Conservation (phyloP, 1,140 invertebrate species). For the Pogonognathellus flavescens region DNA sequence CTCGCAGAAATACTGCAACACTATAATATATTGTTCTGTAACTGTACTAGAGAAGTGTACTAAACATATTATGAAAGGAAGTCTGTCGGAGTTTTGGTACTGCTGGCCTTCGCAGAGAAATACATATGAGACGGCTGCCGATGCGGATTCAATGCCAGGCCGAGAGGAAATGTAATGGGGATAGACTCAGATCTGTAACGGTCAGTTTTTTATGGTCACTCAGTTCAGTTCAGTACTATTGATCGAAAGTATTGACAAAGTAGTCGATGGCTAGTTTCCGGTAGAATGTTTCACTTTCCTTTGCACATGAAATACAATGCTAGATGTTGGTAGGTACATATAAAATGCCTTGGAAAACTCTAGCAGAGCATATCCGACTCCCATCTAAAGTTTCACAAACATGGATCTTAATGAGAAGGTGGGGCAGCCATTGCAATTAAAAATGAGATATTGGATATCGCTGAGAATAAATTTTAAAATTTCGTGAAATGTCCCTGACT, state of each 20-base stretch:
- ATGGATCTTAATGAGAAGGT: slow-evolving; percentile 38
- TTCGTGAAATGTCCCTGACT: slow-evolving; percentile 37
- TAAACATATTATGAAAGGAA: neutral
- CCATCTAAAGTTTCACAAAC: slow-evolving; percentile 22
- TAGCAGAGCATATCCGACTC: slow-evolving; percentile 30
- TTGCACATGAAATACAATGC: neutral
- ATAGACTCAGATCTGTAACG: slow-evolving; percentile 28
- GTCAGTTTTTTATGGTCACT: slow-evolving; percentile 43
- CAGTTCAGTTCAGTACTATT: slow-evolving; percentile 38
- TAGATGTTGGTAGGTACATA: neutral
- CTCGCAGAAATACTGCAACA: too few relatives aligned
- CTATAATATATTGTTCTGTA: too few relatives aligned
- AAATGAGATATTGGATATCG: slow-evolving; percentile 56
- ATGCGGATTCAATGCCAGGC: neutral
- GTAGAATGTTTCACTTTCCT: slow-evolving; percentile 38
- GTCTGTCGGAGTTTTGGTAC: neutral
- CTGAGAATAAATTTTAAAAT: slow-evolving; percentile 57
- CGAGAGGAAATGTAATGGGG: neutral
- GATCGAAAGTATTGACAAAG: slow-evolving; percentile 50
- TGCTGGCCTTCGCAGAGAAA: slow-evolving; percentile 4
- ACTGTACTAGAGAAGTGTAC: too few relatives aligned
- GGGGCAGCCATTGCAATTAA: slow-evolving; percentile 48
- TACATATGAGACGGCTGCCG: slow-evolving; percentile 17
- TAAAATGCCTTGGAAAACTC: neutral
- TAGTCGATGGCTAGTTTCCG: slow-evolving; percentile 43